A percentile compares a stretch with the other conserved stretches of the same genome.
Evolutionary conservation across 2,888 invertebrate species (phyloP).

Genomic region (Trachelus troglodyta): DNA sequence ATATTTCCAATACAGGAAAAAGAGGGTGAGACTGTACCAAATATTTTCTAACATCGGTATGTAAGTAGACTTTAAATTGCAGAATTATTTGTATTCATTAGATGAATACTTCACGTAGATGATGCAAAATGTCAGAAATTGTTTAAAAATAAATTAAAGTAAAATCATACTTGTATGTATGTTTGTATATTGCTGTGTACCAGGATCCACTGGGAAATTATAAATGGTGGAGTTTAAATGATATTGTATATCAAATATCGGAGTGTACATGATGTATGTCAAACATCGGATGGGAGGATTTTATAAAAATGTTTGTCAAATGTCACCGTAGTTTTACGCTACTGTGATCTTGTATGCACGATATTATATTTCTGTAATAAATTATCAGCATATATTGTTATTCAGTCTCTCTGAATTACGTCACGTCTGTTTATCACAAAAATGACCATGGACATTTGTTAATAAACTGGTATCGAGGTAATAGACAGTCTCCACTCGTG

Average conservation of each 20-base stretch:
- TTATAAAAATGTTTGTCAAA: neutral
- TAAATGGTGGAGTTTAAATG: neutral
- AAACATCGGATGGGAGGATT: neutral
- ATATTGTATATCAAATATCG: neutral
- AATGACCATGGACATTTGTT: neutral
- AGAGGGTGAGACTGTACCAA: neutral
- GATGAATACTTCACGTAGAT: neutral
- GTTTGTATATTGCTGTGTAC: neutral
- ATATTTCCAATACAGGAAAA: constrained; percentile 4
- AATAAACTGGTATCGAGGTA: neutral
- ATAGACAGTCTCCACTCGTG: neutral
- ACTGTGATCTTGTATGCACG: neutral
- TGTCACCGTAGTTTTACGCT: neutral
- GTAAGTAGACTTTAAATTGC: neutral
- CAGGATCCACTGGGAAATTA: neutral
- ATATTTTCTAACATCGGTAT: neutral
- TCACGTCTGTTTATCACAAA: neutral
- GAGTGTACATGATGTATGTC: neutral
- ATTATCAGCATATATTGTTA: neutral
- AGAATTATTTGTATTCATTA: neutral
- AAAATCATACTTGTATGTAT: neutral
- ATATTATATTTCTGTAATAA: constrained; percentile 5
- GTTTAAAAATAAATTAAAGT: neutral
- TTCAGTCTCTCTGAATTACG: neutral
- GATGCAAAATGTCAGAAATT: neutral